phyloP scores from a whole-genome alignment of 1,140 invertebrate species.

The Proctacanthus coquilletti region DNA sequence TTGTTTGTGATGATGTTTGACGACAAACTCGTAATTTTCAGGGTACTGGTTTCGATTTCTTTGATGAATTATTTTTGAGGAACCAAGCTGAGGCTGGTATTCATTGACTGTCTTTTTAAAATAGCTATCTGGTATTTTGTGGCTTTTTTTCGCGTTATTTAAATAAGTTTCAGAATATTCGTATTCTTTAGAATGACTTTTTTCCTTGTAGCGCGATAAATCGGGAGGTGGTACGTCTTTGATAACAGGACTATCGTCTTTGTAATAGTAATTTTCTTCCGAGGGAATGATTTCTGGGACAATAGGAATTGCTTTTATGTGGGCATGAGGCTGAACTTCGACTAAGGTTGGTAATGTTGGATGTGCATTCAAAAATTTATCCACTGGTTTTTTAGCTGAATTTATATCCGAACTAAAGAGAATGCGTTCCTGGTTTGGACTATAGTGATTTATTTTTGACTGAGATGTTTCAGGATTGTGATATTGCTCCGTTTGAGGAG shows the following conservation, averaged over 20 bases:
- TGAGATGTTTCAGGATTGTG: constrained; percentile 23
- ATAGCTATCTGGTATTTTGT: too few species aligned
- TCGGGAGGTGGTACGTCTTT: constrained; percentile 1
- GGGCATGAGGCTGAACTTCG: constrained; percentile 24
- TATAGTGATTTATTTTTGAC: constrained; percentile 30
- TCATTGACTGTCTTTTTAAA: too few species aligned
- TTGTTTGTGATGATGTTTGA: too few species aligned
- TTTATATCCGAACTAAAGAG: constrained; percentile 28
- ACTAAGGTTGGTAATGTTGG: constrained; percentile 24
- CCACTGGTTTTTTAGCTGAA: constrained; percentile 19
- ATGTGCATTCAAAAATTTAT: constrained; percentile 23
- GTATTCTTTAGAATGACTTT: too few species aligned
- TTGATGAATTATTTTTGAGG: too few species aligned
- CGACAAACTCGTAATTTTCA: too few species aligned
- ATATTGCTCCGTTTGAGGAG: constrained; percentile 14
- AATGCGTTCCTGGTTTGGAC: constrained; percentile 28
- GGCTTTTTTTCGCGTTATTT: too few species aligned
- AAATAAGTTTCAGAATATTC: too few species aligned
- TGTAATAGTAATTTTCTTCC: constrained; percentile 18
- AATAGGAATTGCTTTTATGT: constrained; percentile 25
- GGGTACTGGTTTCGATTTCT: too few species aligned
- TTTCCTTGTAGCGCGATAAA: too few species aligned
- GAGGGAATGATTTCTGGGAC: background rate
- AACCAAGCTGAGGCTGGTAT: too few species aligned
- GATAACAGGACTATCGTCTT: background rate